A percentile compares a stretch with the other conserved stretches of the same genome.
Conservation (phyloP, 1,140 invertebrate species). For the Ceratina calcarata region DNA sequence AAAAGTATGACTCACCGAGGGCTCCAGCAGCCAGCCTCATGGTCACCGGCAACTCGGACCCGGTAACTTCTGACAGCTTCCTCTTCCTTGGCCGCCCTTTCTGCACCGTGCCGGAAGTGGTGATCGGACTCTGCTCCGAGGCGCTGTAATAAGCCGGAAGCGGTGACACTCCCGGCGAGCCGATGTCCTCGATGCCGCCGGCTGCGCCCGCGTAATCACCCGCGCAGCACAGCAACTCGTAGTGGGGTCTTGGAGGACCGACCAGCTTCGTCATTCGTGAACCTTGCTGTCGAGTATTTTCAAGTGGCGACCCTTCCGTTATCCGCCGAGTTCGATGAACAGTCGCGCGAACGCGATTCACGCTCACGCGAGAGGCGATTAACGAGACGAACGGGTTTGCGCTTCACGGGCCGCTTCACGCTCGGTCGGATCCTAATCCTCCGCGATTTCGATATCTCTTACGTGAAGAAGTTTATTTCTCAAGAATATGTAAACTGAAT, state of each 20-base stretch:
- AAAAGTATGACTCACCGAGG: constrained; percentile 82
- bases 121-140: constrained; percentile 78
- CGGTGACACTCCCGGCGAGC: constrained; percentile 81
- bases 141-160: constrained; percentile 82
- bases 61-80: constrained; percentile 82
- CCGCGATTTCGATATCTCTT: too few species aligned
- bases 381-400: constrained; percentile 21
- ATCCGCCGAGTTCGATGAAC: constrained; percentile 63
- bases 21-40: constrained; percentile 87
- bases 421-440: constrained; percentile 19
- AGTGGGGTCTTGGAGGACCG: constrained; percentile 82
- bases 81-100: constrained; percentile 93
- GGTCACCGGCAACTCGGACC: constrained; percentile 84
- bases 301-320: constrained; percentile 61
- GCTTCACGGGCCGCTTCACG: constrained; percentile 12
- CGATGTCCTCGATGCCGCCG: constrained; percentile 82
- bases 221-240: constrained; percentile 83
- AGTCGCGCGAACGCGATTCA: constrained; percentile 38
- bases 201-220: constrained; percentile 82
- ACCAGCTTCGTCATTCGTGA: constrained; percentile 67
- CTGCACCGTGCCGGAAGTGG: constrained; percentile 82
- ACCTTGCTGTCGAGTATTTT: constrained; percentile 68
- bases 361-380: constrained; percentile 44
- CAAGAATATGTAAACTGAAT: too few species aligned
- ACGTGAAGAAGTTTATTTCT: too few species aligned